Conservation (phyloP, 2,888 invertebrate genomes). For the Macrophya alboannulata region DNA sequence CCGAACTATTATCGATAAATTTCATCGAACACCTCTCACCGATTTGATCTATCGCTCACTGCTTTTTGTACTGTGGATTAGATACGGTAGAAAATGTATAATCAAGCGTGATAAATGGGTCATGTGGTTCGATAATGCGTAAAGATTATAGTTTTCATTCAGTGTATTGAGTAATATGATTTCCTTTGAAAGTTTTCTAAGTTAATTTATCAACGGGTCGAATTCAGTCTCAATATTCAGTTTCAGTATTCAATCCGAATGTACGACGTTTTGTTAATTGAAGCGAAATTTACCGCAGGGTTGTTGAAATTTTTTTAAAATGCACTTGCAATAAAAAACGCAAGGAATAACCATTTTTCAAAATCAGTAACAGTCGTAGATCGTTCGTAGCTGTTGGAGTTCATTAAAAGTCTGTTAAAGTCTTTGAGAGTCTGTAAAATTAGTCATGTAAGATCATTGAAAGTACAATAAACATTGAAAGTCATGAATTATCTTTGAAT, state of each 20-base stretch:
- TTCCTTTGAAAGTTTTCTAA: conserved; percentile 1
- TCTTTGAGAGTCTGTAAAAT: background rate
- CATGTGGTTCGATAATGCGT: background rate
- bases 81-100: conserved; percentile 12
- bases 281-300: background rate
- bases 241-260: background rate
- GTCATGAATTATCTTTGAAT: background rate
- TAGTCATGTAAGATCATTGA: background rate
- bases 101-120: conserved; percentile 44
- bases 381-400: background rate
- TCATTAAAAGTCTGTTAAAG: background rate
- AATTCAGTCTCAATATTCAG: background rate
- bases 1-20: background rate
- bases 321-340: background rate
- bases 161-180: conserved; percentile 26
- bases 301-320: no score
- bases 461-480: background rate
- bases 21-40: conserved; percentile 1
- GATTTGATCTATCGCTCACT: background rate
- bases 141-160: background rate
- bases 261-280: background rate
- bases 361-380: background rate
- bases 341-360: background rate
- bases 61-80: background rate
- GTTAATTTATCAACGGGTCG: background rate